phyloP scores from a whole-genome alignment of 2,888 invertebrate genomes.

The Erebia ligea region DNA sequence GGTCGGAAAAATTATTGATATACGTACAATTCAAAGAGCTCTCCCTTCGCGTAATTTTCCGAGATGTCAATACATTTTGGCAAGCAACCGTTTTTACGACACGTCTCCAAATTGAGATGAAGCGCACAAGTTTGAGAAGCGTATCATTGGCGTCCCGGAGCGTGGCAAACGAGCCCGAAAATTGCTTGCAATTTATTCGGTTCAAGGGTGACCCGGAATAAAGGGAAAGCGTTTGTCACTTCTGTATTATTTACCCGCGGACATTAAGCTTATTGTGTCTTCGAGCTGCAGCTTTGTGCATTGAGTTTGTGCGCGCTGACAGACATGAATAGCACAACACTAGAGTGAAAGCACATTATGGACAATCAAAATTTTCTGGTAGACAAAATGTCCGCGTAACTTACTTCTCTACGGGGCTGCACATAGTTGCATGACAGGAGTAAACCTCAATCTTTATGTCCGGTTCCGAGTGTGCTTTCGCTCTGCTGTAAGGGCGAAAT shows the following conservation, averaged over 20 bases:
- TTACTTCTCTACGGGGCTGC: too few relatives aligned
- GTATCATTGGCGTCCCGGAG: slow-evolving; percentile 63
- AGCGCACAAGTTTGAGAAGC: slow-evolving; percentile 45
- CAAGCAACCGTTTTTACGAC: slow-evolving; percentile 32
- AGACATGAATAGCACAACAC: slow-evolving; percentile 7
- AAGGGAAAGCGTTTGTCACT: slow-evolving; percentile 75
- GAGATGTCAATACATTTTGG: slow-evolving; percentile 29
- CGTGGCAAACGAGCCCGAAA: slow-evolving; percentile 76
- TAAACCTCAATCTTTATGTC: too few relatives aligned
- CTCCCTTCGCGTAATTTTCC: slow-evolving; percentile 12
- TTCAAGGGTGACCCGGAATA: slow-evolving; percentile 76
- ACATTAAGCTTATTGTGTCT: slow-evolving; percentile 47
- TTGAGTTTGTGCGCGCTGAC: slow-evolving; percentile 33
- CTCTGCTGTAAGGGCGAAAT: too few relatives aligned
- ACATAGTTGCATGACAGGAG: too few relatives aligned
- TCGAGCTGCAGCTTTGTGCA: slow-evolving; percentile 36
- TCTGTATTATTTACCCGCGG: slow-evolving; percentile 71
- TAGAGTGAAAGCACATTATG: not conserved
- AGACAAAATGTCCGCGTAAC: too few relatives aligned
- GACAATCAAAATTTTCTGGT: too few relatives aligned
- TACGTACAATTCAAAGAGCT: slow-evolving; percentile 2
- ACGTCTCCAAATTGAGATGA: slow-evolving; percentile 43
- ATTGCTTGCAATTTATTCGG: slow-evolving; percentile 77
- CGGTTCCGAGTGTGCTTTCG: too few relatives aligned
- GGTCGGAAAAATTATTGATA: slow-evolving; percentile 2